Evolutionary conservation across 2,113 vertebrate species (phyloP).

Genomic region (Notarius quadriscutis): DNA sequence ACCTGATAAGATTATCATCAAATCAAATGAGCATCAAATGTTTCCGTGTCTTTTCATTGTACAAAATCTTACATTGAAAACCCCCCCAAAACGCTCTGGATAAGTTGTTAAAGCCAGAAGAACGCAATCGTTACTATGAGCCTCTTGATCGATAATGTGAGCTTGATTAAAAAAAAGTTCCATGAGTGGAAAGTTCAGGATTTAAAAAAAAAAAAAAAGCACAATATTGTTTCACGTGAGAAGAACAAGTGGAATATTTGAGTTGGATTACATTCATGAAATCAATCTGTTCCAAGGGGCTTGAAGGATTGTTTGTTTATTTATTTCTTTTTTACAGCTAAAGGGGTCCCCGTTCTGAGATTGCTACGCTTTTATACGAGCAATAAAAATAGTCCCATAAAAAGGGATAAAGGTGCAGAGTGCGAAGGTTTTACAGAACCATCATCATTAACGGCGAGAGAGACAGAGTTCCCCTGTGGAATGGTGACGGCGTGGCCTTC

Average conservation of each 20-base stretch:
- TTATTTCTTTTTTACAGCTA: background rate
- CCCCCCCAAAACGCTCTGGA: no score
- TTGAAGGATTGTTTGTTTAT: background rate
- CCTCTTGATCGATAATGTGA: no score
- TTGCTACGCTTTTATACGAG: background rate
- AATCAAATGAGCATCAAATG: background rate
- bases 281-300: background rate
- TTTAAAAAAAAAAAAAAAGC: background rate
- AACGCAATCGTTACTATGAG: no score
- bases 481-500: conserved; percentile 75
- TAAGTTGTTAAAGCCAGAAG: no score
- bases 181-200: background rate
- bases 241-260: background rate
- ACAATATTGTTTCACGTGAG: background rate
- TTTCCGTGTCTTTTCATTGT: background rate
- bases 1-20: background rate
- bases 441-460: conserved; percentile 45
- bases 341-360: background rate
- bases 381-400: conserved; percentile 9
- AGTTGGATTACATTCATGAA: background rate
- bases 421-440: conserved; percentile 1
- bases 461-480: conserved; percentile 68
- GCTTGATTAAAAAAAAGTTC: no score
- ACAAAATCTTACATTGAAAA: background rate
- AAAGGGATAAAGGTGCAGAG: conserved; percentile 32